Evolutionary conservation across 2,888 invertebrate species (phyloP), one percentile per base, ranked within the genome.

Genomic region (Pyrgus malvae): DNA sequence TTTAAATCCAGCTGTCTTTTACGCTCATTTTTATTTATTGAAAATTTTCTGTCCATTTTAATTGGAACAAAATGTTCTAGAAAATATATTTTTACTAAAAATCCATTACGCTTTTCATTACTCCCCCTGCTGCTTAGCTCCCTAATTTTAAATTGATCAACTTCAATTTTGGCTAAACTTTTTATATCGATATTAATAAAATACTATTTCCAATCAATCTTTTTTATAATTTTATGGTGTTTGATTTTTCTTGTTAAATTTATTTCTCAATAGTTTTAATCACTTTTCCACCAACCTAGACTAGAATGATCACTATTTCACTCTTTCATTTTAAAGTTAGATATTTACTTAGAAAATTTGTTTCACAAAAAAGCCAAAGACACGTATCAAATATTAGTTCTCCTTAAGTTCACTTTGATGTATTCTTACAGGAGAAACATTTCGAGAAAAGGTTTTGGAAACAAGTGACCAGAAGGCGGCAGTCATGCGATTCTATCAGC

Each of bases 401-500:
- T 53, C 40, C 38, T 19, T 33, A 45, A 37, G 33, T 41, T 55
- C 19, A 48, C 27, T 9, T 11, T 35, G 9, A 33, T 49, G 21
- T 55, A 63, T 80, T 76, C 70, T 91, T 90, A 50, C 86, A 95
- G 95, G 95, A 95, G 73, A 95, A 94, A 80, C 93, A 94, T 74
- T 84, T 95, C 78, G 95, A 95, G 78, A 93, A 94, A 77, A 90
- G 95, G 71, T 94, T 95, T 78, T 95, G 95, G 95, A 95, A 94
- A 84, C 95, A 95, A 80, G 91, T 95, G 69, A 93, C 93, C 66
- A 93, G 93, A 89, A 91, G 95, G 79, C 91, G 93, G 64, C 93
- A 93, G 72, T 92, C 93, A 58, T 80, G 82, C 59, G 89, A 89
- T 66, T 82, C 88, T 59, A 74, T 86, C 67, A 88, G 84, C 72